Evolutionary conservation across 2,113 vertebrate genomes (phyloP), one percentile per base, ranked within the genome.

Genomic region (Solea solea): DNA sequence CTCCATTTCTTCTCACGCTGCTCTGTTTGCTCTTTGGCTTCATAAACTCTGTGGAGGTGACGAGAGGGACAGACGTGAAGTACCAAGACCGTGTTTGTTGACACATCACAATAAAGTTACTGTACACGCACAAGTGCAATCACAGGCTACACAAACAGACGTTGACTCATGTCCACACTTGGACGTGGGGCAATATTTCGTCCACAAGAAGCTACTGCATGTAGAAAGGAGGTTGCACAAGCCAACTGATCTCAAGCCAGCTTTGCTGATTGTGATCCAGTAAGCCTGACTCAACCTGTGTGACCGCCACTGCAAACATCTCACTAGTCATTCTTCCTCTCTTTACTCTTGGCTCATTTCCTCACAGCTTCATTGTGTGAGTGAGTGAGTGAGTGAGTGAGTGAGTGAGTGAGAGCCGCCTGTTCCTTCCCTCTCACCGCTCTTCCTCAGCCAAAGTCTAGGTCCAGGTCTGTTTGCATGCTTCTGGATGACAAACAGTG

Each of bases 361-460:
- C 82, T 87, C 57, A 10, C 7, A 0, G 83, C 66, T 42, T 71
- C 74, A 72, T 78, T 74, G 82, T 72, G 64, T 16, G 51, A 70
- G 64, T 1, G 34, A 34, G 3, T 34, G 44, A 45, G 8, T 45
- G 44, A 5, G 44, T 21, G 21, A 21, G 21, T 21, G 21, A 21
- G 21, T 21, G 21, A 21, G 21, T 44, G 44, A 45, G 8, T 45
- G 44, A 3, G 44, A 45, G 7, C 65, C 7, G 27, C 71, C 58
- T 11, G 59, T 76, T 81, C 79, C 69, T 76, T 78, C 65, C 76
- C 73, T 27, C 52, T 64, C 62, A 12, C 52, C 14, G 12, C 56
- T 61, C 53, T 49, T 74, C 61, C 64, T 74, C 60, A n/a, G 16
- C 62, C 2, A 2, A 16, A 21, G 40, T 21, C 64, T 69, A 58